Conservation (phyloP, 2,888 invertebrate species). For the Gastrophysa polygoni region DNA sequence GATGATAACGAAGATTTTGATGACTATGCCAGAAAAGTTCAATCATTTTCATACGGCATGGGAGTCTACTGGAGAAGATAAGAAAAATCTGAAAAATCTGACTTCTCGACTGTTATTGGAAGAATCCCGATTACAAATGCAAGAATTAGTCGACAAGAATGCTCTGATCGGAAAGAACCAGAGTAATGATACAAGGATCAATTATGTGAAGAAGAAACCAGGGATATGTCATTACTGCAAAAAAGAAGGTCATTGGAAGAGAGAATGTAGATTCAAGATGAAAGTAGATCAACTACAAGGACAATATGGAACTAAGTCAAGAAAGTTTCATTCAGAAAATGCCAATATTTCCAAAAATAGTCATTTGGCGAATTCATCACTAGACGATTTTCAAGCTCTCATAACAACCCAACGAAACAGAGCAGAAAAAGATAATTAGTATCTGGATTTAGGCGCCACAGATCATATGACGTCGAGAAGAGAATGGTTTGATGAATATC, state of each 20-base stretch:
- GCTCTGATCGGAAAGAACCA: not conserved
- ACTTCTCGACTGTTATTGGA: not conserved
- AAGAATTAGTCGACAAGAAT: not conserved
- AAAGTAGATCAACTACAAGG: not conserved
- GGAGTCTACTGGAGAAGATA: too few relatives aligned
- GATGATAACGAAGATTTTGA: too few relatives aligned
- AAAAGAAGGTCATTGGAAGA: not conserved
- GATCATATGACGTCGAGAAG: conserved; percentile 4
- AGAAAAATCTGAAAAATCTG: not conserved
- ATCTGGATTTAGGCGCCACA: not conserved
- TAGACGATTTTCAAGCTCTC: conserved; percentile 1
- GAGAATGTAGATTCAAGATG: not conserved
- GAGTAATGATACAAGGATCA: too few relatives aligned
- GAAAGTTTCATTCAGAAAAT: too few relatives aligned
- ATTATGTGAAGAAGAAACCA: too few relatives aligned
- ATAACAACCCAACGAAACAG: not conserved
- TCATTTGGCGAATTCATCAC: not conserved
- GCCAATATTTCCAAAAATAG: not conserved
- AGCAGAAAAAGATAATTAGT: not conserved
- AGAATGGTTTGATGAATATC: not conserved
- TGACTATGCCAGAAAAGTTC: not conserved
- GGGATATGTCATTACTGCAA: not conserved
- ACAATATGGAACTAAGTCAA: too few relatives aligned
- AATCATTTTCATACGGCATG: not conserved
- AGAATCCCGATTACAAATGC: not conserved